A percentile compares a stretch with the other conserved stretches of the same genome.
Conservation (phyloP, 2,113 vertebrate species). For the Gallinago jamesoni region DNA sequence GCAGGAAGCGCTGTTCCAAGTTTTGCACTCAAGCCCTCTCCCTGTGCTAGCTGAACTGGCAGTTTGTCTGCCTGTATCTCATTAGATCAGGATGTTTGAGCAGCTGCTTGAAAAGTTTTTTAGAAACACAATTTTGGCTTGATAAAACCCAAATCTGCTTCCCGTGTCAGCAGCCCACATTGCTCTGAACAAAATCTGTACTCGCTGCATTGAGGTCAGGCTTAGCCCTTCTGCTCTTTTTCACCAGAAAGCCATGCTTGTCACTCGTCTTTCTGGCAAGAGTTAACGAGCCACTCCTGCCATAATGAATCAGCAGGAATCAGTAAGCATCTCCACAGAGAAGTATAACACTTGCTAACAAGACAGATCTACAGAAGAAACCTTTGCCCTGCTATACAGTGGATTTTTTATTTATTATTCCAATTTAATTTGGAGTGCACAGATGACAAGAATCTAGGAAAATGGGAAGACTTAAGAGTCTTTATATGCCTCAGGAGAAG, state of each 20-base stretch:
- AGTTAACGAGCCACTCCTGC: slow-evolving; percentile 60
- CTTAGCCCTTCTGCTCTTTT: slow-evolving; percentile 13
- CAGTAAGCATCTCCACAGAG: slow-evolving; percentile 44
- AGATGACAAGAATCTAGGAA: slow-evolving; percentile 39
- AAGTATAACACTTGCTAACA: slow-evolving; percentile 54
- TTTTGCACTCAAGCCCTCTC: neutral
- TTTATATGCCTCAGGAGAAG: neutral
- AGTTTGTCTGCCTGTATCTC: neutral
- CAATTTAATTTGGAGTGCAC: slow-evolving; percentile 44
- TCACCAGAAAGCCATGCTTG: slow-evolving; percentile 1
- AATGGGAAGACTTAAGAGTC: neutral
- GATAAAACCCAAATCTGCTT: slow-evolving; percentile 18
- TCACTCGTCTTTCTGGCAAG: slow-evolving; percentile 14
- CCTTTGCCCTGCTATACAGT: slow-evolving; percentile 16
- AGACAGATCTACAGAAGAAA: slow-evolving; percentile 60
- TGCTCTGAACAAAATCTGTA: neutral
- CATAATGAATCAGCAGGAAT: slow-evolving; percentile 67
- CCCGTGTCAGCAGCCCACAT: neutral
- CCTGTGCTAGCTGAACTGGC: neutral
- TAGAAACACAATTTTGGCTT: neutral
- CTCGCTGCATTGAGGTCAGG: neutral
- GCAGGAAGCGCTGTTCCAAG: neutral
- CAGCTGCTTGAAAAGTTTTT: slow-evolving; percentile 17
- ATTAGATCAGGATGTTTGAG: slow-evolving; percentile 29
- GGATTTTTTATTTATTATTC: slow-evolving; percentile 63